Base-by-base conservation (phyloP, 2,888 invertebrate species). In the Fragum fragum region DNA sequence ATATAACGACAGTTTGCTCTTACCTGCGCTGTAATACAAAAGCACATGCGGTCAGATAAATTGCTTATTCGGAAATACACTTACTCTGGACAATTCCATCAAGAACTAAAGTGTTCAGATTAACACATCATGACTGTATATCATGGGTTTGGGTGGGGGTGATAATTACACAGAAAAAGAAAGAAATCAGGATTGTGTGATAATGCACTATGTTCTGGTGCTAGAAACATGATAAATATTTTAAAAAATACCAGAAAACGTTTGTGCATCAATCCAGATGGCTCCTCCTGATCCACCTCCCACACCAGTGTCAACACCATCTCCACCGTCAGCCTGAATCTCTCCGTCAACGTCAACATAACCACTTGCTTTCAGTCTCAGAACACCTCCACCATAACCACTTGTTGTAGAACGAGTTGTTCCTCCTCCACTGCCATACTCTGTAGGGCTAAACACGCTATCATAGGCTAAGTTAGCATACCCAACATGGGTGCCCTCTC, bases 211-310 rank as follows among this genome's bases (percentile, higher is more conserved):
- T n/a, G n/a, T n/a, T n/a, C n/a, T n/a, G n/a, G n/a, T n/a, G n/a
- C n/a, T n/a, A n/a, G n/a, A n/a, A n/a, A n/a, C n/a, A n/a, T n/a
- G n/a, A n/a, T n/a, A n/a, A n/a, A n/a, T n/a, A n/a, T n/a, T n/a
- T n/a, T n/a, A n/a, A n/a, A n/a, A 36, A 9, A 29, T 69, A 69
- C 69, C 69, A 47, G 85, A 74, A 26, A 90, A 87, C 39, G 86
- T 76, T 21, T 76, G 61, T 28, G 88, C 73, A 1, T 52, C 28
- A 26, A 90, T 59, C 14, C 73, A 68, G 9, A 90, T 80, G 71
- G 87, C 87, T 2, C 90, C 91, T 18, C 91, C 91, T 29, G 89
- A 80, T 0, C 91, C 91, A 1, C 90, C 90, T 14, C 91, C 91
- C 16, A 86, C 75, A n/a, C 83, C 84, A 21, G 28, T 21, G 9